Evolutionary conservation across 2,113 vertebrate genomes (phyloP), one percentile per base, ranked within the genome.

Genomic region (Scopus umbretta): DNA sequence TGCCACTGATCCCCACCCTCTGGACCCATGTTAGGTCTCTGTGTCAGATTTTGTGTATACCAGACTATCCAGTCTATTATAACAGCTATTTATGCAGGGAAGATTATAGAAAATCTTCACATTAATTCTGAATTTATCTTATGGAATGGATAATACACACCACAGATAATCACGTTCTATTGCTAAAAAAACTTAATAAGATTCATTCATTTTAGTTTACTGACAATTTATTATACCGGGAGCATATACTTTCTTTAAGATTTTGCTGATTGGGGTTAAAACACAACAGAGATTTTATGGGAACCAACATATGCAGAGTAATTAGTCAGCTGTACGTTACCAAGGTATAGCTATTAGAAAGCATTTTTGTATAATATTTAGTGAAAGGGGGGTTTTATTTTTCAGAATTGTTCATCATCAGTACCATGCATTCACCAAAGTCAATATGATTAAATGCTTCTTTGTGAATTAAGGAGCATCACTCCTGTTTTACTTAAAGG

Each of bases 391-490:
- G 22, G 38, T 86, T 92, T 89, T 84, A 10, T 42, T 42, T 42
- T 42, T n/a, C 17, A 38, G 45, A 82, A 16, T 4, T 43, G 32
- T 50, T 87, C 13, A 20, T 72, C 72, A 66, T 52, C 34, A 14
- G 3, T 78, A 71, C 40, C 40, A 42, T 42, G 16, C 12, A 79
- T 34, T 25, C n/a, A 90, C 29, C 3, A 87, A 88, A 88, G 13
- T 20, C 10, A 52, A 66, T 36, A 75, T 0, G 0, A 72, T 85
- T 93, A 72, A 85, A 68, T 42, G 4, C 1, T 38, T 38, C 13
- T 71, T 75, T 50, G 26, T 30, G 5, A 56, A 71, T 89, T 79
- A 78, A 88, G 34, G 34, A 40, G 38, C 5, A 22, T 0, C 19
- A 71, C 1, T 29, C 7, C 18, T 38, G 3, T 72, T 84, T 80